These are phyloP conservation scores for Aphis gossypii DNA, from an alignment of 1,140 invertebrate genomes.

Conservation along the genomic window DNA sequence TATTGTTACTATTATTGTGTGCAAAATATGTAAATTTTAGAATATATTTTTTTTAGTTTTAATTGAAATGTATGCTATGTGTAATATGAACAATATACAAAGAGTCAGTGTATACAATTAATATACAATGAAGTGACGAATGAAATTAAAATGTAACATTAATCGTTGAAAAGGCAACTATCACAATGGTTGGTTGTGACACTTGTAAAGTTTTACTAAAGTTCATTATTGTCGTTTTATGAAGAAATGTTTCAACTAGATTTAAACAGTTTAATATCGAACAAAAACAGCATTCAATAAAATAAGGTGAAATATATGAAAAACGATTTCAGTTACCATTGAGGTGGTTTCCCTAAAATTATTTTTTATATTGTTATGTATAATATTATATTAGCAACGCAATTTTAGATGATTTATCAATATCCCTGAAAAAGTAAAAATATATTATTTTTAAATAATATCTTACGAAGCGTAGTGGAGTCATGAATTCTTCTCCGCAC, in stretches of 20 bases:
- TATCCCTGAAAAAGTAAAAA: background rate
- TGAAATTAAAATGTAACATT: background rate
- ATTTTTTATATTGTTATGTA: background rate
- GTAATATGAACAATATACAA: background rate
- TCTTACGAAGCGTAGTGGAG: background rate
- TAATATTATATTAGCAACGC: background rate
- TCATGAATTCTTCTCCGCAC: background rate
- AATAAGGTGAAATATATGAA: background rate
- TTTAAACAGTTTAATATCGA: background rate
- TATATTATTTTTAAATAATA: background rate
- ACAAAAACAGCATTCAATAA: background rate
- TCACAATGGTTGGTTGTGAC: background rate
- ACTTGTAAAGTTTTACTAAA: background rate
- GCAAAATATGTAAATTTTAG: background rate
- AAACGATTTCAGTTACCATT: background rate
- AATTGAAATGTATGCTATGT: background rate
- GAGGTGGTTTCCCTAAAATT: background rate
- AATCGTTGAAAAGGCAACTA: background rate
- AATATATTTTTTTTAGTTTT: constrained; percentile 13
- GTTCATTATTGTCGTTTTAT: background rate
- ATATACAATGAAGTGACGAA: background rate
- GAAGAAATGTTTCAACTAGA: background rate
- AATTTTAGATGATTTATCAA: background rate
- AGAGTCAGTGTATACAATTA: background rate
- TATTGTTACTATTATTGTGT: background rate